These are phyloP conservation scores for Papilio dardanus DNA, from an alignment of 1,140 invertebrate genomes.

Conservation along the genomic window DNA sequence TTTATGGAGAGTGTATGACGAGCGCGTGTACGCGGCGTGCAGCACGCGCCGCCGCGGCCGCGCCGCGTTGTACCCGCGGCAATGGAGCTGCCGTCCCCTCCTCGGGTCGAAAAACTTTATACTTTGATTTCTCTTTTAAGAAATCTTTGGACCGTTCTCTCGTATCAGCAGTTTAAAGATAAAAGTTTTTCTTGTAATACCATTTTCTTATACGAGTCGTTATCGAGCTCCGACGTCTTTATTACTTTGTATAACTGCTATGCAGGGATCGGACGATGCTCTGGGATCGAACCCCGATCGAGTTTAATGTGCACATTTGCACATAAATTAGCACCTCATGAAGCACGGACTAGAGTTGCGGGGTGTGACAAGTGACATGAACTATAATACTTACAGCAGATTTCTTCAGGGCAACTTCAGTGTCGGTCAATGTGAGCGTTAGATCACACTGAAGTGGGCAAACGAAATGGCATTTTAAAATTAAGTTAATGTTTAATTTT, in stretches of 20 bases:
- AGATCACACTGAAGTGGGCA: neutral
- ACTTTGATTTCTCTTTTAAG: constrained; percentile 13
- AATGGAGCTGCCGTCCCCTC: neutral
- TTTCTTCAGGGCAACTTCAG: neutral
- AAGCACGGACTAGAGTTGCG: too few relatives aligned
- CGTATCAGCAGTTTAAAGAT: constrained; percentile 3
- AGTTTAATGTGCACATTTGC: too few relatives aligned
- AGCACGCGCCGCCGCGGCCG: neutral
- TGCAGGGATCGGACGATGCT: neutral
- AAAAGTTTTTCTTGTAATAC: neutral
- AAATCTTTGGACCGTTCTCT: neutral
- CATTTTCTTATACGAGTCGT: neutral
- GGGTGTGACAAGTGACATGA: too few relatives aligned
- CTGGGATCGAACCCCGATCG: neutral
- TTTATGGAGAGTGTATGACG: too few relatives aligned
- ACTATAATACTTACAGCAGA: too few relatives aligned
- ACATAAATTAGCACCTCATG: too few relatives aligned
- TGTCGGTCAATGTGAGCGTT: neutral
- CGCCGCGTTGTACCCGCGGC: neutral
- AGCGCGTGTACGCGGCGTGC: too few relatives aligned
- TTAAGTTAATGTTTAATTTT: constrained; percentile 23
- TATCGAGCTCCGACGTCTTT: neutral
- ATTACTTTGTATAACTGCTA: neutral
- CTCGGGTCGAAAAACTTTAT: constrained; percentile 9
- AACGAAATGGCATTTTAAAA: constrained; percentile 4